A percentile compares a stretch with the other conserved stretches of the same genome.
Conservation (phyloP, 2,888 invertebrate genomes). For the Melieria omissa region DNA sequence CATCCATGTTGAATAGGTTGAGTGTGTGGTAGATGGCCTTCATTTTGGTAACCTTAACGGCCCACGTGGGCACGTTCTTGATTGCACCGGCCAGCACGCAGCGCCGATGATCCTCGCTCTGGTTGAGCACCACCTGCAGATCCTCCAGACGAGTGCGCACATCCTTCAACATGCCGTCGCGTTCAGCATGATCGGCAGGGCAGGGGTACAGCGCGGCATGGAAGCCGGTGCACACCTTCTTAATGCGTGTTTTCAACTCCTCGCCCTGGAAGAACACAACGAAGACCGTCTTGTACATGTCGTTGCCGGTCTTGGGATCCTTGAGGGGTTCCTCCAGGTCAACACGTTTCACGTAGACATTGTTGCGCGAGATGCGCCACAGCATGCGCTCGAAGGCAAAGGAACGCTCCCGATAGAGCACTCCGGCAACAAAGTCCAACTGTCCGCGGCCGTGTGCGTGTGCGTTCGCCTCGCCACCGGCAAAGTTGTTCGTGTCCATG, state of each 20-base stretch:
- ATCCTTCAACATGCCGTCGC: constrained; percentile 86
- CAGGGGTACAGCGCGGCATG: constrained; percentile 89
- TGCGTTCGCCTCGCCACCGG: constrained; percentile 73
- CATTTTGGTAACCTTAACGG: constrained; percentile 85
- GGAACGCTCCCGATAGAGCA: constrained; percentile 83
- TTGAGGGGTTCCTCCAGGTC: constrained; percentile 81
- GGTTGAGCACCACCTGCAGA: constrained; percentile 80
- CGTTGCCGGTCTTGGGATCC: constrained; percentile 78
- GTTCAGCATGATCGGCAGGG: constrained; percentile 81
- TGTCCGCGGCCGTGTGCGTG: constrained; percentile 64
- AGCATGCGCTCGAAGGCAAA: constrained; percentile 88
- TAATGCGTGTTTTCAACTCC: constrained; percentile 83
- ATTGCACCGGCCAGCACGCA: constrained; percentile 83
- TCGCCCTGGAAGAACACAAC: constrained; percentile 87
- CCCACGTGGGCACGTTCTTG: constrained; percentile 86
- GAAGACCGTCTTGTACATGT: constrained; percentile 86
- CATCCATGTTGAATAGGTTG: constrained; percentile 93
- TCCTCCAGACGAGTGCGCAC: constrained; percentile 87
- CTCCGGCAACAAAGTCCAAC: constrained; percentile 83
- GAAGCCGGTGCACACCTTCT: constrained; percentile 90
- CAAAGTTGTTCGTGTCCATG: constrained; percentile 67
- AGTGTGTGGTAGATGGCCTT: constrained; percentile 96
- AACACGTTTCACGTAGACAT: constrained; percentile 83
- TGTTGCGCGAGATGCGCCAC: constrained; percentile 89
- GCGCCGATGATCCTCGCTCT: constrained; percentile 87